Conservation (phyloP, 2,113 vertebrate genomes). For the Tachysurus fulvidraco region DNA sequence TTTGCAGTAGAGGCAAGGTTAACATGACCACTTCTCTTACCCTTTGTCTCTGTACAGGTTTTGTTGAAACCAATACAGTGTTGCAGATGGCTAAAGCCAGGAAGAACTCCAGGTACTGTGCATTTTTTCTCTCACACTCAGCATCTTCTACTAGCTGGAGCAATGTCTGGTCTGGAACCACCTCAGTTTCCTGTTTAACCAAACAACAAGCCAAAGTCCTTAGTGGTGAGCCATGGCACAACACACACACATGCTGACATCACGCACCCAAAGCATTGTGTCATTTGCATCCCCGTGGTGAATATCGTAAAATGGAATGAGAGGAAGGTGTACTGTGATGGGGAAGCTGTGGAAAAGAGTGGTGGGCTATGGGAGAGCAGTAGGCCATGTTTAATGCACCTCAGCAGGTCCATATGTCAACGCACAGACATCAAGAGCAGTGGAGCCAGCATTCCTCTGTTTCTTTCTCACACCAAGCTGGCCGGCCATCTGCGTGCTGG, state of each 20-base stretch:
- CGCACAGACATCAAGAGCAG: conserved; percentile 61
- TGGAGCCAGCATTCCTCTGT: conserved; percentile 67
- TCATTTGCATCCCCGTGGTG: conserved; percentile 27
- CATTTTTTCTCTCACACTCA: conserved; percentile 63
- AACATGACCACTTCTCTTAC: conserved; percentile 71
- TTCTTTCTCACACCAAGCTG: conserved; percentile 69
- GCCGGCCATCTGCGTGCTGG: conserved; percentile 70
- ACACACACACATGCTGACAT: conserved; percentile 31
- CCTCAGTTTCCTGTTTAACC: conserved; percentile 83
- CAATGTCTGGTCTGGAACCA: conserved; percentile 85
- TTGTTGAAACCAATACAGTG: conserved; percentile 91
- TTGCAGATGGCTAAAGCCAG: conserved; percentile 94
- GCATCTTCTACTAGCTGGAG: conserved; percentile 72
- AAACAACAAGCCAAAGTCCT: conserved; percentile 18
- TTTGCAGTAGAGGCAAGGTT: conserved; percentile 50
- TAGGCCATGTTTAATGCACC: conserved; percentile 66
- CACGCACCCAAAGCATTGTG: conserved; percentile 31
- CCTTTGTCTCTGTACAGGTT: conserved; percentile 82
- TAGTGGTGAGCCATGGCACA: conserved; percentile 40
- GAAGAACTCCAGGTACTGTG: conserved; percentile 86
- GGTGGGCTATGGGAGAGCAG: conserved; percentile 59
- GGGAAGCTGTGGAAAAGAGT: conserved; percentile 39
- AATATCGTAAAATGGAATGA: conserved; percentile 33
- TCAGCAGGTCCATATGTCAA: conserved; percentile 75
- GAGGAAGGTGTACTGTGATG: conserved; percentile 11